Evolutionary conservation across 2,113 vertebrate species (phyloP).

Genomic region (Petrocephalus zakoni): DNA sequence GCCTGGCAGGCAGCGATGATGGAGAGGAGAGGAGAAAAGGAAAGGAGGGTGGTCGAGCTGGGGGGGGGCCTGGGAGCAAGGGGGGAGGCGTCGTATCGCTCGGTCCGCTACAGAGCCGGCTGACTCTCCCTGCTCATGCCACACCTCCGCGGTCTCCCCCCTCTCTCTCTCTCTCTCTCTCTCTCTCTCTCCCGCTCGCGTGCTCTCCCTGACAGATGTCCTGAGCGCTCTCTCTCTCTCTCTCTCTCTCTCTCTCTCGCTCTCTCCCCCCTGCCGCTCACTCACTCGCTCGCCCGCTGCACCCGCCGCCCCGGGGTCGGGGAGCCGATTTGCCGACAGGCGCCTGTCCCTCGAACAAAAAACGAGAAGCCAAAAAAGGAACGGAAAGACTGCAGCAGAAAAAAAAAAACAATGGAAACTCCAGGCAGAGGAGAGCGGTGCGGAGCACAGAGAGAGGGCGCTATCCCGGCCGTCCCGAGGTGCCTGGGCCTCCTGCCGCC

Average conservation of each 20-base stretch:
- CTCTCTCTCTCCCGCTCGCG: constrained; percentile 18
- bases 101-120: constrained; percentile 49
- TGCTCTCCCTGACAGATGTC: constrained; percentile 11
- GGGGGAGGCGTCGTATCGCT: constrained; percentile 40
- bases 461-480: constrained; percentile 43
- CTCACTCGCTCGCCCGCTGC: constrained; percentile 14
- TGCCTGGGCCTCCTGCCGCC: neutral
- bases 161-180: constrained; percentile 41
- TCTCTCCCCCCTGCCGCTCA: neutral
- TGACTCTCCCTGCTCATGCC: constrained; percentile 42
- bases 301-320: constrained; percentile 8
- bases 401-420: constrained; percentile 24
- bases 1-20: constrained; percentile 40
- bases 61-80: constrained; percentile 38
- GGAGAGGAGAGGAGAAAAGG: constrained; percentile 34
- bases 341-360: constrained; percentile 49
- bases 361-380: constrained; percentile 41
- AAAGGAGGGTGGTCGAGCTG: constrained; percentile 15
- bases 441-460: constrained; percentile 35
- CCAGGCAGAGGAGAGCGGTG: constrained; percentile 26
- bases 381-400: constrained; percentile 24
- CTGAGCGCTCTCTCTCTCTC: constrained; percentile 7
- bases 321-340: constrained; percentile 46
- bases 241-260: neutral
- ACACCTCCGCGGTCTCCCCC: constrained; percentile 50